Evolutionary conservation across 2,113 vertebrate species (phyloP).

Genomic region (Aythya baeri): DNA sequence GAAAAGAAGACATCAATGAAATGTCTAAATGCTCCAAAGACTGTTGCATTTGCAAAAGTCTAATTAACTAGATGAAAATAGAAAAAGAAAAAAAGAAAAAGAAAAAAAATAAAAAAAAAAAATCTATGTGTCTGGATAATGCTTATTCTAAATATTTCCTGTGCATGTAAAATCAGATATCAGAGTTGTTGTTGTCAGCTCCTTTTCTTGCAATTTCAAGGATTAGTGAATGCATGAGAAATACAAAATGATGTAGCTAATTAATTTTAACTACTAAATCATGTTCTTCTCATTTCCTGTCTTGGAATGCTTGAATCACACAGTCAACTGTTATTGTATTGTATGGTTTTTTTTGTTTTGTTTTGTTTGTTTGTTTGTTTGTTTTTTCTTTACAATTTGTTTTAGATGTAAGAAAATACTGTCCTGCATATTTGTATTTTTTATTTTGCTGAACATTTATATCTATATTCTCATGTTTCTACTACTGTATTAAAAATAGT

Average conservation of each 20-base stretch:
- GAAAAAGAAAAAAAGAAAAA: background rate
- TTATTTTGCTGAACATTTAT: background rate
- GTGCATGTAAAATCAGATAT: background rate
- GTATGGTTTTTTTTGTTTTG: background rate
- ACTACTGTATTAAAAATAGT: background rate
- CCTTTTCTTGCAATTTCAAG: background rate
- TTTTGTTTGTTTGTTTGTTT: background rate
- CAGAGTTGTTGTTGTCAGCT: background rate
- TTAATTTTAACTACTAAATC: slow-evolving; percentile 8
- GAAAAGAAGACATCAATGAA: background rate
- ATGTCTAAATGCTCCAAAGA: background rate
- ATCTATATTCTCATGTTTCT: background rate
- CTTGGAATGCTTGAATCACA: background rate
- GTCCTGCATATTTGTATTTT: background rate
- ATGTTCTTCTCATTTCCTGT: background rate
- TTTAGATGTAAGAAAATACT: background rate
- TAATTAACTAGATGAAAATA: background rate
- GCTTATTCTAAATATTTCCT: background rate
- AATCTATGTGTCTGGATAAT: background rate
- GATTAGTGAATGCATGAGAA: background rate
- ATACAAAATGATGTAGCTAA: background rate
- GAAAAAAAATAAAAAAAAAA: background rate
- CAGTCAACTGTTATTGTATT: background rate
- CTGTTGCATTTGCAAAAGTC: background rate
- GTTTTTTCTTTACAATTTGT: background rate